phyloP scores from a whole-genome alignment of 2,888 invertebrate genomes.

The Catocala sponsa region DNA sequence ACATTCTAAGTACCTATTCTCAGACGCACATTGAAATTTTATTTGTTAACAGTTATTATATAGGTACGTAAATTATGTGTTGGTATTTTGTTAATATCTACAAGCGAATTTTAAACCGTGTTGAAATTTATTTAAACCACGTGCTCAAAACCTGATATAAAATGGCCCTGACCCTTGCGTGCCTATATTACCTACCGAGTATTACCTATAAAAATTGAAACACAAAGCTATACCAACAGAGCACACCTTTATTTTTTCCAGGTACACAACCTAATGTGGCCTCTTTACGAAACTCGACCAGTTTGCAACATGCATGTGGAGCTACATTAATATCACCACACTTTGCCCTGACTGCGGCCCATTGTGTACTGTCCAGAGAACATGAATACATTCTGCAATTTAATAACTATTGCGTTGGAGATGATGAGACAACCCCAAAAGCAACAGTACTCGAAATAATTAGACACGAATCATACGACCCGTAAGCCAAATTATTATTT shows the following conservation, averaged over 20 bases:
- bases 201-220: too few species aligned
- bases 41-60: too few species aligned
- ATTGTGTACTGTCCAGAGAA: conserved; percentile 65
- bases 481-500: conserved; percentile 58
- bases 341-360: conserved; percentile 78
- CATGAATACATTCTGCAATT: conserved; percentile 64
- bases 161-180: too few species aligned
- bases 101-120: too few species aligned
- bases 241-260: conserved; percentile 36
- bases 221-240: too few species aligned
- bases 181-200: too few species aligned
- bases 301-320: conserved; percentile 71
- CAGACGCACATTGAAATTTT: too few species aligned
- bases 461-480: conserved; percentile 66
- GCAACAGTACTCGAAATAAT: conserved; percentile 65
- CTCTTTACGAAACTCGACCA: conserved; percentile 69
- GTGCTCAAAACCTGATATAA: too few species aligned
- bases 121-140: too few species aligned
- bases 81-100: too few species aligned
- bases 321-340: conserved; percentile 66
- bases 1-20: too few species aligned
- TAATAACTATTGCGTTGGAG: conserved; percentile 67
- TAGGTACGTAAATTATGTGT: too few species aligned
- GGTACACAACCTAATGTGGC: conserved; percentile 69
- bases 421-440: conserved; percentile 45